A percentile compares a stretch with the other conserved stretches of the same genome.
phyloP scores from a whole-genome alignment of 2,797 vertebrate species.

The Pseudopleuronectes americanus region DNA sequence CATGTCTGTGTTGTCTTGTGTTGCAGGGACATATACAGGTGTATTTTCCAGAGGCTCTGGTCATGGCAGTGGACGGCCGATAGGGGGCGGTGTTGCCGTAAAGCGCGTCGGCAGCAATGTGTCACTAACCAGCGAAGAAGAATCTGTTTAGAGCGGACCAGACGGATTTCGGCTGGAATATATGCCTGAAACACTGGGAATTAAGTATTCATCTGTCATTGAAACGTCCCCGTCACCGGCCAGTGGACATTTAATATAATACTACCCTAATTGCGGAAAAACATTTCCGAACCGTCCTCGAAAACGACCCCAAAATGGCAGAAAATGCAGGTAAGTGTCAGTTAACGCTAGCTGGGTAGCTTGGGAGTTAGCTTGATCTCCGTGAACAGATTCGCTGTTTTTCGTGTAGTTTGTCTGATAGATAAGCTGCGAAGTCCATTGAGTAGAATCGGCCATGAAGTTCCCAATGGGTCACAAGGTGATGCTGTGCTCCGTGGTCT shows the following conservation, averaged over 20 bases:
- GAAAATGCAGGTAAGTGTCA: slow-evolving; percentile 71
- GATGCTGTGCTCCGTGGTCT: not conserved
- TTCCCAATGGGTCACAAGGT: not conserved
- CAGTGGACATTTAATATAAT: not conserved
- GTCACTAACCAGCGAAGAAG: slow-evolving; percentile 34
- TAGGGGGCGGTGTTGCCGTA: not conserved
- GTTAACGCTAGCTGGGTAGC: slow-evolving; percentile 51
- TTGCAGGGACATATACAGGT: no score
- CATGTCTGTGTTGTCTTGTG: no score
- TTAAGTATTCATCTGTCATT: not conserved
- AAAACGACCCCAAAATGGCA: slow-evolving; percentile 58
- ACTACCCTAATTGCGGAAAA: not conserved
- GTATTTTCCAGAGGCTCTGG: no score
- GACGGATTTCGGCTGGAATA: slow-evolving; percentile 25
- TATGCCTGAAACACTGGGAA: slow-evolving; percentile 23
- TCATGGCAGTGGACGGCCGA: no score
- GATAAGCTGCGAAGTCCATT: no score
- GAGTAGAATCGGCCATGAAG: fast-evolving
- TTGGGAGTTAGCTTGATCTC: slow-evolving; percentile 18
- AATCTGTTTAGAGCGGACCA: slow-evolving; percentile 41
- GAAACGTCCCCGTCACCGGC: not conserved
- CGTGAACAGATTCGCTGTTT: not conserved
- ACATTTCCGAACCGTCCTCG: not conserved
- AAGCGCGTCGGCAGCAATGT: not conserved
- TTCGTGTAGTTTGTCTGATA: fast-evolving